Conservation (phyloP, 1,140 invertebrate genomes). For the Panagrolaimus sp. region DNA sequence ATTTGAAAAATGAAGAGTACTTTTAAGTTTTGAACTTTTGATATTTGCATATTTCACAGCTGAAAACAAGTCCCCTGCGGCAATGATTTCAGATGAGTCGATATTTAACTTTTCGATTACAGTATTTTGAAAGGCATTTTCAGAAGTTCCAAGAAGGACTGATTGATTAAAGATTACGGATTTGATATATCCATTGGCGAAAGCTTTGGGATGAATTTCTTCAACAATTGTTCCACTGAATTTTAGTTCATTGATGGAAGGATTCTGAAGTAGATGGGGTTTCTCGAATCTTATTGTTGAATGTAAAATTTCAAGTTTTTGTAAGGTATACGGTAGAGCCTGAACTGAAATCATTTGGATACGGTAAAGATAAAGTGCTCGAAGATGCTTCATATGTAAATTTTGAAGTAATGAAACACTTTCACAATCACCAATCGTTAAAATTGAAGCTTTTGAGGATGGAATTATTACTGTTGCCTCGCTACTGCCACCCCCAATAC, state of each 20-base stretch:
- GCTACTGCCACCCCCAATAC: neutral
- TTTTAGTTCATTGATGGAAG: neutral
- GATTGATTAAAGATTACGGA: slow-evolving; percentile 24
- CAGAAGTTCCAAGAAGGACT: slow-evolving; percentile 15
- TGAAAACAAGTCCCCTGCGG: slow-evolving; percentile 27
- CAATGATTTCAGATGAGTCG: slow-evolving; percentile 23
- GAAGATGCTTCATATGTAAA: neutral
- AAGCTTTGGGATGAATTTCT: neutral
- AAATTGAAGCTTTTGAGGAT: neutral
- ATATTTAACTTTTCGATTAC: slow-evolving; percentile 27
- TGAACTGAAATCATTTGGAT: neutral
- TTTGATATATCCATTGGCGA: neutral
- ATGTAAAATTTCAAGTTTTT: slow-evolving; percentile 8
- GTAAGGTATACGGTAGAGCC: neutral
- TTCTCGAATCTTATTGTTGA: neutral
- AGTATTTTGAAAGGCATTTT: slow-evolving; percentile 25
- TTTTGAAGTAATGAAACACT: neutral
- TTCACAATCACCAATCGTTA: slow-evolving; percentile 3
- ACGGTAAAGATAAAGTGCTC: neutral
- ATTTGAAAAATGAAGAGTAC: slow-evolving; percentile 4
- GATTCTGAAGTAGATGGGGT: neutral
- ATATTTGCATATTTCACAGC: slow-evolving; percentile 14
- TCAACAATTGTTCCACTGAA: slow-evolving; percentile 1
- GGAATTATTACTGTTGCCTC: neutral
- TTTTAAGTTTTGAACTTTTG: slow-evolving; percentile 20